Percentiles rank a stretch among this genome's conserved stretches.
These are phyloP conservation scores for Leptogaster cylindrica DNA, from an alignment of 2,888 invertebrate genomes.

Conservation along the genomic window DNA sequence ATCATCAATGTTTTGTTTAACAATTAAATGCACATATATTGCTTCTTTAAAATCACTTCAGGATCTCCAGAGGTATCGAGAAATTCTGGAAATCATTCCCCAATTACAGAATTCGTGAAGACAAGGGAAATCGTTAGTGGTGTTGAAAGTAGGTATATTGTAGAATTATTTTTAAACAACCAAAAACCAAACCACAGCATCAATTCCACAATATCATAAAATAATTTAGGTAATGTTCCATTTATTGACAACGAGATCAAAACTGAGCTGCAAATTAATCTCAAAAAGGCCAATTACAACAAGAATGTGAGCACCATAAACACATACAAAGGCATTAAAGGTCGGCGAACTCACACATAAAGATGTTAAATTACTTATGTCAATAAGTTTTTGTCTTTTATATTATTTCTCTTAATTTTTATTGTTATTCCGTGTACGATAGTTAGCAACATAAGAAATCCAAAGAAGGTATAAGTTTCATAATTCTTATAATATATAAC, in stretches of 20 bases:
- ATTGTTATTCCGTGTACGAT: too few species aligned
- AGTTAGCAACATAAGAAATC: too few species aligned
- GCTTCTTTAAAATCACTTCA: constrained; percentile 5
- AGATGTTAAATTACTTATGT: too few species aligned
- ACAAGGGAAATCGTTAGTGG: not conserved
- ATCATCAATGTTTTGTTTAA: too few species aligned
- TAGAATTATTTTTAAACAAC: not conserved
- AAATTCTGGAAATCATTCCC: constrained; percentile 11
- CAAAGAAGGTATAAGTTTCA: too few species aligned
- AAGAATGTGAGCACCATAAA: constrained; percentile 23
- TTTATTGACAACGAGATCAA: constrained; percentile 24
- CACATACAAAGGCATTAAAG: constrained; percentile 2
- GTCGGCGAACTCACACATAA: not conserved
- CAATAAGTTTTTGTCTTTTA: too few species aligned
- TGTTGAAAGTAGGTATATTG: constrained; percentile 23
- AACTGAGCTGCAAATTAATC: constrained; percentile 8
- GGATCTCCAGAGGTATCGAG: constrained; percentile 12
- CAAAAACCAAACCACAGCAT: not conserved
- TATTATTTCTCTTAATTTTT: too few species aligned
- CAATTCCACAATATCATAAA: not conserved
- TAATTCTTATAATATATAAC: too few species aligned
- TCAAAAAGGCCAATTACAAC: constrained; percentile 13
- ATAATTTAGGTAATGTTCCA: constrained; percentile 3
- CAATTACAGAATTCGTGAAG: constrained; percentile 4
- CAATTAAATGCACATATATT: not conserved